Evolutionary conservation across 1,140 invertebrate species (phyloP).

Genomic region (Ips nitidus): DNA sequence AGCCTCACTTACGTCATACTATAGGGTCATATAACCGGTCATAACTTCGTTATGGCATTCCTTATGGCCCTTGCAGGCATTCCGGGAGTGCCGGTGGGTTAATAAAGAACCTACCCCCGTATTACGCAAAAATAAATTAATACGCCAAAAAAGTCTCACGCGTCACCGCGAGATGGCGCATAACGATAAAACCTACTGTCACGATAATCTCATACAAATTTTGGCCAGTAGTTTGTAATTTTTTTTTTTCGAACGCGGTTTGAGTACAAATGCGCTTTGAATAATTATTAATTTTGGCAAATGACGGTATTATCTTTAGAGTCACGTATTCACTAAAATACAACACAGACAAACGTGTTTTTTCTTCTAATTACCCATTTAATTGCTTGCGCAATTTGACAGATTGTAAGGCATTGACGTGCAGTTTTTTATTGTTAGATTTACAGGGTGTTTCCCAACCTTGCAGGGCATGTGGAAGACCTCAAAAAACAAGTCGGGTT

Average conservation of each 20-base stretch:
- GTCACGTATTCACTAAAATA: too few species aligned
- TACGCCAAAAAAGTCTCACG: conserved; percentile 15
- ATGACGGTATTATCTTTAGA: neutral
- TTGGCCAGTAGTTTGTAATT: conserved; percentile 11
- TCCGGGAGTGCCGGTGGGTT: conserved; percentile 15
- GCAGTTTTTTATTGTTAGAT: too few species aligned
- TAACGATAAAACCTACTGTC: conserved; percentile 2
- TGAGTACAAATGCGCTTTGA: conserved; percentile 7
- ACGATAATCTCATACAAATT: conserved; percentile 18
- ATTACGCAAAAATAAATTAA: neutral
- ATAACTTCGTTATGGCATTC: conserved; percentile 44
- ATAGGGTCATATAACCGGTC: conserved; percentile 42
- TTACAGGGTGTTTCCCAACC: too few species aligned
- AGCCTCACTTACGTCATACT: conserved; percentile 20
- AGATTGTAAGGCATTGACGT: too few species aligned
- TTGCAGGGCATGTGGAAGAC: too few species aligned
- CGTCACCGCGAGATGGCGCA: neutral
- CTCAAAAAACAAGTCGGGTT: too few species aligned
- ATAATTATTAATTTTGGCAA: conserved; percentile 3
- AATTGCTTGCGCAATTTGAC: too few species aligned
- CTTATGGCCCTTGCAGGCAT: conserved; percentile 32
- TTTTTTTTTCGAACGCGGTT: conserved; percentile 9
- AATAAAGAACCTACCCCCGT: conserved; percentile 3
- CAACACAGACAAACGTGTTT: too few species aligned
- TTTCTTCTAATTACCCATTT: too few species aligned